These are phyloP conservation scores for Ornithorhynchus anatinus DNA, from an alignment of 2,113 vertebrate genomes.

Conservation along the genomic window DNA sequence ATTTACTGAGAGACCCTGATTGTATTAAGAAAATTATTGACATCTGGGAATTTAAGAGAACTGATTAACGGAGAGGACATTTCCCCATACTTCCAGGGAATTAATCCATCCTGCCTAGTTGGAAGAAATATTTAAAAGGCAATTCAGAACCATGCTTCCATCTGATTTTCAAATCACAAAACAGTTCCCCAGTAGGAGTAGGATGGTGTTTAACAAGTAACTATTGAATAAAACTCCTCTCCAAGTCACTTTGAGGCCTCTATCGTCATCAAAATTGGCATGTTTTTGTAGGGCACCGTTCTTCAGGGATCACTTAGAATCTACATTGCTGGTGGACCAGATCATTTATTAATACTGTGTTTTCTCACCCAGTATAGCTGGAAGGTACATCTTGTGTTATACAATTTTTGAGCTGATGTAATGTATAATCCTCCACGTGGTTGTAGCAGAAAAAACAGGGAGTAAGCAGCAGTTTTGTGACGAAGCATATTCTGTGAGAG, in stretches of 20 bases:
- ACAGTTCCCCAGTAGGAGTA: too few species aligned
- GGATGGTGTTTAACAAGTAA: too few species aligned
- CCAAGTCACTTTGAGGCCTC: slow-evolving; percentile 4
- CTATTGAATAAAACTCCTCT: too few species aligned
- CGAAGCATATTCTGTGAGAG: neutral
- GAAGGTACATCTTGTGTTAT: slow-evolving; percentile 23
- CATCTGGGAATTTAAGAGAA: too few species aligned
- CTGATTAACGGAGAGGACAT: too few species aligned
- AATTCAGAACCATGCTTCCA: too few species aligned
- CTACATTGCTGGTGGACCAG: slow-evolving; percentile 16
- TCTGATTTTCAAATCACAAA: too few species aligned
- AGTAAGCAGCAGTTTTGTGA: neutral
- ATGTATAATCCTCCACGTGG: neutral
- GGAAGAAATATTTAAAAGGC: too few species aligned
- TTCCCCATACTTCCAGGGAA: too few species aligned
- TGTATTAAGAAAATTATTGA: too few species aligned
- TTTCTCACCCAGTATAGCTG: slow-evolving; percentile 32
- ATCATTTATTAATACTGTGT: slow-evolving; percentile 30
- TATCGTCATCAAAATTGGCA: slow-evolving; percentile 22
- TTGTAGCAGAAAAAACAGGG: neutral
- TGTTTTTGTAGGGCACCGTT: slow-evolving; percentile 24
- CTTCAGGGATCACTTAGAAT: slow-evolving; percentile 11
- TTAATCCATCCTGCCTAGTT: too few species aligned
- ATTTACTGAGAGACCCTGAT: too few species aligned
- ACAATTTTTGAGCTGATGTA: slow-evolving; percentile 23